Conservation (phyloP, 2,113 vertebrate species). For the Paradoxurus hermaphroditus region DNA sequence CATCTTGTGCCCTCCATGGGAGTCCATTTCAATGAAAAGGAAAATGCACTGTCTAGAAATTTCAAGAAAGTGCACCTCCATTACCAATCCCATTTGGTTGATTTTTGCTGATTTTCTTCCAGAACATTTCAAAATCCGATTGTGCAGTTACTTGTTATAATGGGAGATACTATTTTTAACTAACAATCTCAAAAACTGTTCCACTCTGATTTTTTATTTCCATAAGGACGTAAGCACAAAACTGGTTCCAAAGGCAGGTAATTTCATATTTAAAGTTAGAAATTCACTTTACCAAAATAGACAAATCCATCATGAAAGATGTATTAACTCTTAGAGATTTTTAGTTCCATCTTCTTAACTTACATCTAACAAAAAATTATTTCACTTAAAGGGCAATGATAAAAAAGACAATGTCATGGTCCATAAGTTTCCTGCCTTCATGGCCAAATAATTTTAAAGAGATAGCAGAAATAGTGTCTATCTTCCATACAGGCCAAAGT, state of each 20-base stretch:
- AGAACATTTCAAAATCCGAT: neutral
- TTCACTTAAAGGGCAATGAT: neutral
- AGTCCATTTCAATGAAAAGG: neutral
- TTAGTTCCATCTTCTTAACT: neutral
- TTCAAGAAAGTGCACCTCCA: neutral
- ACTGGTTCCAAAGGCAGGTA: neutral
- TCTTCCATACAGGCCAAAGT: neutral
- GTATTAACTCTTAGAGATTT: neutral
- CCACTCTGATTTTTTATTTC: neutral
- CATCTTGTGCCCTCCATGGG: neutral
- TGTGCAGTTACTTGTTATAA: neutral
- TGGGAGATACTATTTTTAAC: neutral
- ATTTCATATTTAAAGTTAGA: neutral
- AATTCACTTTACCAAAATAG: neutral
- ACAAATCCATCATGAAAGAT: neutral
- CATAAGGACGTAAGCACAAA: neutral
- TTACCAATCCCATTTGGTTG: neutral
- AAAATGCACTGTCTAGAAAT: neutral
- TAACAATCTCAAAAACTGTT: neutral
- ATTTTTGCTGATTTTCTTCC: conserved; percentile 13
- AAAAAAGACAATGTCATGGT: neutral
- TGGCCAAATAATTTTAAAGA: neutral
- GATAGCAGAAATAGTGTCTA: neutral
- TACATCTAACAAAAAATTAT: neutral
- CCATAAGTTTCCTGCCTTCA: neutral